Evolutionary conservation across 1,140 invertebrate genomes (phyloP).

Genomic region (Lepidostoma basale): DNA sequence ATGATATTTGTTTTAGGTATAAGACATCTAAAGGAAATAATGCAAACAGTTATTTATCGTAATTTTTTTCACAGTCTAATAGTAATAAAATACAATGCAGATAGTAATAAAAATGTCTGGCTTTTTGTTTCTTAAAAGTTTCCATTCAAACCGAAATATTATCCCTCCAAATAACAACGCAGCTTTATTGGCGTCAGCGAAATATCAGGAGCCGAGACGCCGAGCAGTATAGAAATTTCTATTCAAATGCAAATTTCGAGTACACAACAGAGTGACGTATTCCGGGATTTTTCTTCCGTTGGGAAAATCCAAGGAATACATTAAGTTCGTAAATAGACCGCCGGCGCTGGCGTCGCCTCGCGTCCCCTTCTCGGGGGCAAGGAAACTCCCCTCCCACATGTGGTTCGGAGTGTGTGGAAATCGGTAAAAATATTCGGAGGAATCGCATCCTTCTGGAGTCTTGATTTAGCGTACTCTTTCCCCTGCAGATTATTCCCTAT

Average conservation of each 20-base stretch:
- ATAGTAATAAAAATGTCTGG: too few relatives aligned
- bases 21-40: too few relatives aligned
- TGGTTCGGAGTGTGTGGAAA: slow-evolving; percentile 25
- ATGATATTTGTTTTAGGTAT: too few relatives aligned
- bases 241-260: slow-evolving; percentile 9
- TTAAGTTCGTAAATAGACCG: slow-evolving; percentile 32
- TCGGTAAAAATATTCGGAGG: neutral
- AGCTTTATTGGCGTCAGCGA: neutral
- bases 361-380: neutral
- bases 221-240: neutral
- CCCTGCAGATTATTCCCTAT: slow-evolving; percentile 7
- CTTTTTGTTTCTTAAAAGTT: too few relatives aligned
- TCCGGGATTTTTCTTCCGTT: neutral
- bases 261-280: neutral
- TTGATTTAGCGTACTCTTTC: neutral
- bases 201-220: neutral
- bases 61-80: too few relatives aligned
- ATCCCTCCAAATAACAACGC: too few relatives aligned
- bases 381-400: slow-evolving; percentile 18
- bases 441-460: neutral
- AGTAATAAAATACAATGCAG: too few relatives aligned
- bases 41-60: too few relatives aligned
- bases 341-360: slow-evolving; percentile 17
- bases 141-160: slow-evolving; percentile 26
- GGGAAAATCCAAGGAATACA: slow-evolving; percentile 28